Base-by-base conservation (phyloP, 2,113 vertebrate genomes). In the Grus americana region DNA sequence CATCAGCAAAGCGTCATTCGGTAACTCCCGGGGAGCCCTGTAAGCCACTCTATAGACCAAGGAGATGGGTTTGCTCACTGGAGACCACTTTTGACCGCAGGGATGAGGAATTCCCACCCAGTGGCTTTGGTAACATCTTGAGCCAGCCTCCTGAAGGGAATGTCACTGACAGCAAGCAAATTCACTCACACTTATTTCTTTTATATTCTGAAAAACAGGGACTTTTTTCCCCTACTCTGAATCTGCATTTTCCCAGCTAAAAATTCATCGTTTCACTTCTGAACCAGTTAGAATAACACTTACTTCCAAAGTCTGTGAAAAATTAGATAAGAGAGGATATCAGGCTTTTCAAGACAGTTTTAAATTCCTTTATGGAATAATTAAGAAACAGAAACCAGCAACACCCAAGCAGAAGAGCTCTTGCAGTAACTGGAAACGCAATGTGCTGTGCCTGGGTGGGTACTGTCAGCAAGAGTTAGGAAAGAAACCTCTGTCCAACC, bases 231-330 rank as follows among this genome's bases (percentile, higher is more conserved):
- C 17, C 49, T 57, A 32, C 10, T 42, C 12, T 32, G 7, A 5
- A 36, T 14, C 16, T 27, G 27, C 6, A 10, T 26, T 88, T 65
- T 82, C 27, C 65, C 46, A 50, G 36, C 30, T 70, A 49, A 46
- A 92, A 71, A 40, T 2, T 9, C 19, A n/a, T 15, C 2, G 4
- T 38, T 75, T 84, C 24, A 11, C 47, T 92, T n/a, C 44, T 13
- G 38, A 44, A 65, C 5, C 34, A 20, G 32, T 62, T 15, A 49
- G 27, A 82, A 40, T 3, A 76, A 20, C 0, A 0, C n/a, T 68
- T 46, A n/a, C 13, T 49, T 52, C 65, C 5, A 9, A 82, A 82
- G 30, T 3, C 16, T 50, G 11, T 6, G 2, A 6, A 66, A 27
- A 27, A 32, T 44, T 2, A 59, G 11, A 2, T 21, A 66, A 44